A percentile compares a stretch with the other conserved stretches of the same genome.
These are phyloP conservation scores for Astreopora myriophthalma DNA, from an alignment of 64 coral and sea anemone genomes.

Conservation along the genomic window DNA sequence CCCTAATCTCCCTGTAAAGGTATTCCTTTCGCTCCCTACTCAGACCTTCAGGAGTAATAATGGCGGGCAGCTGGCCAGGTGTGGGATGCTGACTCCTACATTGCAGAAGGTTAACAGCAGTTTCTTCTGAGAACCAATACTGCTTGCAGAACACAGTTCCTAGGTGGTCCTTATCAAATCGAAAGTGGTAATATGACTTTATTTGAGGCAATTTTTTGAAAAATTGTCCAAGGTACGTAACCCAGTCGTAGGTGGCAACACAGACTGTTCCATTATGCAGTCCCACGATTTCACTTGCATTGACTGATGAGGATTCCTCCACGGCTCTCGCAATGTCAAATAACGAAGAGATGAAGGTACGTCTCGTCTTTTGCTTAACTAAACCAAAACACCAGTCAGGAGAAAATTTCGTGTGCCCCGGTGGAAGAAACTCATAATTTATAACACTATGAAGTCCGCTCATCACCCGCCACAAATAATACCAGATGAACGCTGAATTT, in stretches of 20 bases:
- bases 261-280: constrained; percentile 43
- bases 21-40: constrained; percentile 22
- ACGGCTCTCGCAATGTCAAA: neutral
- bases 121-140: constrained; percentile 24
- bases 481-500: neutral
- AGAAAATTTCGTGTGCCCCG: no score
- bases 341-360: no score
- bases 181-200: constrained; percentile 27
- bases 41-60: constrained; percentile 42
- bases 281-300: constrained; percentile 38
- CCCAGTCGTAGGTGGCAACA: constrained; percentile 42
- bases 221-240: constrained; percentile 6
- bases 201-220: neutral
- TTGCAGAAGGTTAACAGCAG: neutral
- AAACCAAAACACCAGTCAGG: no score
- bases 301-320: constrained; percentile 30
- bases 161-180: constrained; percentile 45
- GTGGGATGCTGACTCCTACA: neutral
- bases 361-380: no score
- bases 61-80: neutral
- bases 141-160: constrained; percentile 40
- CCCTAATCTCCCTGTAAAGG: constrained; percentile 52
- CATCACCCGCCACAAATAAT: neutral
- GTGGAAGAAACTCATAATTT: neutral
- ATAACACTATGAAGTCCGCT: constrained; percentile 23